Percentiles rank a stretch among this genome's conserved stretches.
Conservation (phyloP, 2,797 vertebrate species). For the Valencia hispanica region DNA sequence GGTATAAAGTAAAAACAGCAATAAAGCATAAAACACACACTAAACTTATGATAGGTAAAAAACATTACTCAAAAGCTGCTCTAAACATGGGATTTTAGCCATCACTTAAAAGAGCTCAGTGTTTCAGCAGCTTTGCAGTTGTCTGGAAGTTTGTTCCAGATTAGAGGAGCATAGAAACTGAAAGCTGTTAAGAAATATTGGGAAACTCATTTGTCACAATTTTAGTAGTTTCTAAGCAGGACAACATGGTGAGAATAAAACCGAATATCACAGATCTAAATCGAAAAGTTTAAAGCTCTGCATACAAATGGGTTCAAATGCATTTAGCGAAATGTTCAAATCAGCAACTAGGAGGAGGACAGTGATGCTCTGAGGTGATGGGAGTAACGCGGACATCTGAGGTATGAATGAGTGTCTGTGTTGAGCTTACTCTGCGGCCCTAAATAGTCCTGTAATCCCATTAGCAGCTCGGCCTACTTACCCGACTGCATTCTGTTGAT, state of each 20-base stretch:
- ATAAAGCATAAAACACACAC: too few species aligned
- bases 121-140: too few species aligned
- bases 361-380: neutral
- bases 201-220: neutral
- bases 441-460: conserved; percentile 72
- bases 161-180: too few species aligned
- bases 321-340: too few species aligned
- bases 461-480: conserved; percentile 67
- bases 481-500: conserved; percentile 53
- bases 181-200: neutral
- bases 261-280: neutral
- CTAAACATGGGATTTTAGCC: too few species aligned
- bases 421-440: conserved; percentile 44
- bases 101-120: too few species aligned
- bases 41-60: too few species aligned
- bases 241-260: neutral
- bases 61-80: too few species aligned
- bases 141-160: too few species aligned
- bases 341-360: too few species aligned
- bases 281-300: neutral
- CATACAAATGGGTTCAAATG: neutral
- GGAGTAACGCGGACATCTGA: neutral
- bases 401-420: conserved; percentile 13
- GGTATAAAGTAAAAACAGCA: too few species aligned
- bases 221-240: neutral